Evolutionary conservation across 2,797 vertebrate genomes (phyloP), one percentile per base, ranked within the genome.

Genomic region (Paratrypauchen microcephalus): DNA sequence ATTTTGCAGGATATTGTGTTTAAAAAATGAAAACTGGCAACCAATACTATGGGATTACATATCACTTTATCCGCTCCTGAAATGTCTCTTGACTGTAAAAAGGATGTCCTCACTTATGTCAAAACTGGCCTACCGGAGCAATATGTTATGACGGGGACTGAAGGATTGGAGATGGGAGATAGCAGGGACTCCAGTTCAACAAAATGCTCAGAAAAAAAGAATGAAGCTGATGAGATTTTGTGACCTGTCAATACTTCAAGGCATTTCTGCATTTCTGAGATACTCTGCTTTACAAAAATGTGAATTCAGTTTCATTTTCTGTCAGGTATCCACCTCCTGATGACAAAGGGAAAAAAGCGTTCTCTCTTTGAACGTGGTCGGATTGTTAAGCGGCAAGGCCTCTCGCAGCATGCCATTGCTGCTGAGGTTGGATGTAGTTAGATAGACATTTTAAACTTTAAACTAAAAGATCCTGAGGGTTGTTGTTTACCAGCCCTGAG

Each of bases 131-230:
- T 76, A 72, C 83, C 81, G 84, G 68, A 77, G 76, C 79, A 82
- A 89, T 86, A 75, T 86, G 82, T 79, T 89, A 79, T 87, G 88
- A 89, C 88, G 87, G 78, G 58, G 77, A 86, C 68, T 55, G 76
- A 81, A 83, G 82, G 84, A 88, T 54, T 62, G 71, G 85, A 83
- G 83, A 88, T 57, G 66, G 71, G 84, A 82, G 85, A 92, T 86
- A 83, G 73, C 57, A 48, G 73, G 74, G 73, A 79, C 80, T 79
- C 70, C 79, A 71, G 78, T 83, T 78, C 74, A 64, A 45, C 18
- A 32, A 26, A 48, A 64, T 60, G 26, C 30, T 74, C 45, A 12
- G 39, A 67, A 73, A 66, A 66, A 68, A 79, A 72, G 75, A 84
- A 83, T 86, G 81, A 18, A 7, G 57, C 28, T 78, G 82, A 86